Percentiles rank a stretch among this genome's conserved stretches.
Conservation (phyloP, 2,797 vertebrate species). For the Alfaro cultratus region DNA sequence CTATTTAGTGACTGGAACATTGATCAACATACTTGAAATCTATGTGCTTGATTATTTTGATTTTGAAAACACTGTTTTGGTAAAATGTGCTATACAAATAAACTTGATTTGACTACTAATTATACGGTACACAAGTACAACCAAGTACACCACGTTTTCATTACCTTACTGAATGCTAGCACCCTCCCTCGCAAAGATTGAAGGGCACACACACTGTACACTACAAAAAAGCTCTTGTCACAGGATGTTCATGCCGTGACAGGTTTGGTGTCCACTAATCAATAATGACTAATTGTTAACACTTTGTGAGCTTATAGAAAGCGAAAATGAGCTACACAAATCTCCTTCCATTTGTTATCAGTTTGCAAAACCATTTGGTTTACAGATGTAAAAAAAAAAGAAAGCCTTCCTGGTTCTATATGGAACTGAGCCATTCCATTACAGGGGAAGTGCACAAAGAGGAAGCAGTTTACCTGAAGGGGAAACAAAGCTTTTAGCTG, state of each 20-base stretch:
- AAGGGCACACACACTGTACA: not conserved
- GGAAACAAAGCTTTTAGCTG: conserved; percentile 14
- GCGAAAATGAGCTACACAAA: not conserved
- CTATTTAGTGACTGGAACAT: too few relatives aligned
- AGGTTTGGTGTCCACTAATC: not conserved
- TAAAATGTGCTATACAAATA: too few relatives aligned
- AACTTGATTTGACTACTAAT: not conserved
- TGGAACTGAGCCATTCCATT: conserved; percentile 16
- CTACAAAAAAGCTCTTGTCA: conserved; percentile 1
- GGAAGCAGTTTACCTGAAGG: conserved; percentile 50
- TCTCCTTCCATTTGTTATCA: not conserved
- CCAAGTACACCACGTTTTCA: not conserved
- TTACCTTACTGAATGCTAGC: not conserved
- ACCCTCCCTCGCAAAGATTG: not conserved
- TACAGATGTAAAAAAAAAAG: not conserved
- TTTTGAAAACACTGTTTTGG: too few relatives aligned
- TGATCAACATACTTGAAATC: too few relatives aligned
- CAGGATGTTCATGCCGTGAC: not conserved
- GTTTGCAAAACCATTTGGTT: not conserved
- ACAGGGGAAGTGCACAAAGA: conserved; percentile 48
- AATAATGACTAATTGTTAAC: conserved; percentile 3
- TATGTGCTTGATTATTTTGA: too few relatives aligned
- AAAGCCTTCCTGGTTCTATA: conserved; percentile 10
- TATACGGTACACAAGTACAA: not conserved
- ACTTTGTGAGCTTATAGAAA: not conserved